Conservation (phyloP, 2,888 invertebrate species). For the Epicampocera succincta region DNA sequence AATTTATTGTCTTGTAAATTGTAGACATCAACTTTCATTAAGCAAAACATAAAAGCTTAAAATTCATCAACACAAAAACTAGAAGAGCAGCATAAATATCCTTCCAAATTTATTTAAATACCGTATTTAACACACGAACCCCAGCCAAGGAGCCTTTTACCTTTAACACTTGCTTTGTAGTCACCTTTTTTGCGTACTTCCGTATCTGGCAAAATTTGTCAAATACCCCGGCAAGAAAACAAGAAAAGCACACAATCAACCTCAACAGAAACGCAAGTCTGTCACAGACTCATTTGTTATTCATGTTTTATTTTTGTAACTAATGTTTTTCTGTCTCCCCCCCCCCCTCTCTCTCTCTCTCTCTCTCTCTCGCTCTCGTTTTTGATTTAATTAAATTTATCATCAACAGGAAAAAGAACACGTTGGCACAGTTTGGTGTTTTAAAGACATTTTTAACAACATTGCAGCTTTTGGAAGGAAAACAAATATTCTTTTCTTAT, state of each 20-base stretch:
- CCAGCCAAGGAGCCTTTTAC: constrained; percentile 6
- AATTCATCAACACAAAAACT: too few species aligned
- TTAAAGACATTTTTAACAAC: background rate
- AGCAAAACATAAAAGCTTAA: too few species aligned
- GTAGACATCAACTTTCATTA: too few species aligned
- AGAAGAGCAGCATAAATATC: too few species aligned
- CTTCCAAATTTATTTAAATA: too few species aligned
- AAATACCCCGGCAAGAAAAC: background rate
- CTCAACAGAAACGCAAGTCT: background rate
- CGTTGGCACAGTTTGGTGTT: background rate
- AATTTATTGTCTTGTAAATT: too few species aligned
- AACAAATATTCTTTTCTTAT: background rate
- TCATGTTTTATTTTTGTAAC: background rate
- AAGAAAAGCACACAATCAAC: background rate
- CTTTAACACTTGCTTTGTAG: constrained; percentile 45
- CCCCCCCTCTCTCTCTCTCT: too few species aligned
- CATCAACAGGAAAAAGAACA: constrained; percentile 9
- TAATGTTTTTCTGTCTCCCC: too few species aligned
- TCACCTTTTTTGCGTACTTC: constrained; percentile 57
- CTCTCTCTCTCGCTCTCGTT: too few species aligned
- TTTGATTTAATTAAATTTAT: constrained; percentile 59
- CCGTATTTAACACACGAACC: background rate
- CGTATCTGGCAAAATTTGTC: constrained; percentile 23
- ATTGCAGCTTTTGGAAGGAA: background rate
- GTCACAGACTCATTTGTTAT: constrained; percentile 1